phyloP scores from a whole-genome alignment of 2,797 vertebrate genomes.

The Rhinoraja longicauda region DNA sequence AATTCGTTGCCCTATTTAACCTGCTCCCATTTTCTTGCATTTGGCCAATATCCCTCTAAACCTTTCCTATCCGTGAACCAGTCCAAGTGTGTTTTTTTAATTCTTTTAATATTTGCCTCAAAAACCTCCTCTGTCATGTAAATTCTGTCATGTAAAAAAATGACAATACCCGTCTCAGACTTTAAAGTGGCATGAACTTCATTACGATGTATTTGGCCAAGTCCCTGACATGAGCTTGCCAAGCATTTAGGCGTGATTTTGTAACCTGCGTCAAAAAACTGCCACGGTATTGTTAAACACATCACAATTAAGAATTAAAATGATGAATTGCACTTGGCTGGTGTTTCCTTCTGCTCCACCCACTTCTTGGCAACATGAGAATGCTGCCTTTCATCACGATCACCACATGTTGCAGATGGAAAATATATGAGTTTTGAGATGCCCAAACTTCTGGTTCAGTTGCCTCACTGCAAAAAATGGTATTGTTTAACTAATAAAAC shows the following conservation, averaged over 20 bases:
- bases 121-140: no score
- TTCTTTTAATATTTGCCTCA: no score
- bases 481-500: background rate
- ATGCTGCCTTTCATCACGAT: background rate
- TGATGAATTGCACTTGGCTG: background rate
- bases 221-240: background rate
- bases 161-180: background rate
- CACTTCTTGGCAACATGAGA: background rate
- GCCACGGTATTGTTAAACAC: background rate
- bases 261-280: background rate
- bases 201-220: background rate
- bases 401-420: background rate
- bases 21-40: no score
- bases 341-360: background rate
- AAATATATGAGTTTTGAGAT: background rate
- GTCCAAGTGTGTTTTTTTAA: no score
- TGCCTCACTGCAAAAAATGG: background rate
- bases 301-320: background rate
- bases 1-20: no score
- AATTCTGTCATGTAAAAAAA: background rate
- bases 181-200: background rate
- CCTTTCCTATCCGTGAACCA: no score
- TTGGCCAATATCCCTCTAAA: no score
- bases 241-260: background rate
- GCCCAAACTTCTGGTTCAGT: background rate